These are phyloP conservation scores for Merodon equestris DNA, from an alignment of 2,888 invertebrate genomes.

Conservation along the genomic window DNA sequence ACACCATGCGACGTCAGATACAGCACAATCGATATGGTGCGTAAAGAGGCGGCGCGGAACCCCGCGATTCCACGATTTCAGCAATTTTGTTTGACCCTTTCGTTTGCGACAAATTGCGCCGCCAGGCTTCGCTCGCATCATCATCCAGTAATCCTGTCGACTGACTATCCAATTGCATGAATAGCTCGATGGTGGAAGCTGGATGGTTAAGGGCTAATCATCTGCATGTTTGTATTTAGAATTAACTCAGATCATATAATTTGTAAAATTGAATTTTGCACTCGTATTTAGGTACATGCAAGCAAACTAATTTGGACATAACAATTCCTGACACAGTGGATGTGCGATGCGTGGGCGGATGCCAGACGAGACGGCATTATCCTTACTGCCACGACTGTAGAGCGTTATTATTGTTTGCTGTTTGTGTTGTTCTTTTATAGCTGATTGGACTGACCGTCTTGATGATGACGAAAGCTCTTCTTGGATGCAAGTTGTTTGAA, in stretches of 20 bases:
- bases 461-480: too few species aligned
- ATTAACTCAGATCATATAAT: slow-evolving; percentile 46
- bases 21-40: too few species aligned
- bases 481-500: too few species aligned
- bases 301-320: slow-evolving; percentile 57
- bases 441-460: too few species aligned
- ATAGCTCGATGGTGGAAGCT: slow-evolving; percentile 6
- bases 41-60: neutral
- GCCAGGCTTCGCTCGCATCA: neutral
- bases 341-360: neutral
- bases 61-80: slow-evolving; percentile 54
- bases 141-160: neutral
- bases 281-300: slow-evolving; percentile 41
- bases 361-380: neutral
- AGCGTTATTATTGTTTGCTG: slow-evolving; percentile 51
- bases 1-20: too few species aligned
- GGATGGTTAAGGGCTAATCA: slow-evolving; percentile 48
- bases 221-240: slow-evolving; percentile 41
- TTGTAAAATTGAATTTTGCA: slow-evolving; percentile 52
- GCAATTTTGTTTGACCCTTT: slow-evolving; percentile 57
- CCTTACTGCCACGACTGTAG: neutral
- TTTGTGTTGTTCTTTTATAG: slow-evolving; percentile 21
- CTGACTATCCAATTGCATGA: slow-evolving; percentile 34
- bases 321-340: slow-evolving; percentile 7
- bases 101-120: slow-evolving; percentile 52